Base-by-base conservation (phyloP, 2,797 vertebrate species). In the Rhinophrynus dorsalis region DNA sequence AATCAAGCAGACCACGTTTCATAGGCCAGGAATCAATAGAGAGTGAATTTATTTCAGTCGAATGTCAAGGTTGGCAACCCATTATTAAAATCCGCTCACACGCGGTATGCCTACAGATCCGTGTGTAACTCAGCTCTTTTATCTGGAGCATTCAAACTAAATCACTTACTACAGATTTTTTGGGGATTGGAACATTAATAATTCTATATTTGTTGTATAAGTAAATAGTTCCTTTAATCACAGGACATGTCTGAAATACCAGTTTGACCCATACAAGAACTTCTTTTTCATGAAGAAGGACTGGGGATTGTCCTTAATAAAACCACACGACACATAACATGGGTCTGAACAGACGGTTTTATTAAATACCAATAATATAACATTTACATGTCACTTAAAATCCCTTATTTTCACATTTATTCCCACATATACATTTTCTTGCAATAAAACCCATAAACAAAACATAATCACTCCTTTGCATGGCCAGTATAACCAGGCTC, bases 21-120 rank as follows among this genome's bases (percentile, higher is more conserved):
- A 66, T 56, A 50, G 76, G 75, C 75, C 64, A 65, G 12, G 78
- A 79, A 77, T 79, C 78, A 63, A 74, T 67, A 76, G 55, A 57
- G 74, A 77, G 64, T 17, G 37, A 66, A 45, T 74, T 74, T 72
- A 74, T 76, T 70, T 58, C 52, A 9, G 8, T 67, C 29, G 59
- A 12, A 2, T 51, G 63, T 56, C 37, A 73, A 75, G 54, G 27
- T 50, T 57, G 51, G 68, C 3, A 47, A 64, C 68, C 54, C 52
- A 57, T 60, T 63, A 71, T 71, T 71, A 71, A 71, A 64, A 72
- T 50, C 42, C n/a, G 52, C n/a, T 64, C 30, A 42, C 68, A 24
- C 52, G 32, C 30, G 9, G 44, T 56, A 47, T 21, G 58, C 42
- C 45, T 29, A 17, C 30, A 27, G 32, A 71, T 38, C 51, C 42